A percentile compares a stretch with the other conserved stretches of the same genome.
Conservation (phyloP, 2,113 vertebrate species). For the Bambusicola thoracicus region DNA sequence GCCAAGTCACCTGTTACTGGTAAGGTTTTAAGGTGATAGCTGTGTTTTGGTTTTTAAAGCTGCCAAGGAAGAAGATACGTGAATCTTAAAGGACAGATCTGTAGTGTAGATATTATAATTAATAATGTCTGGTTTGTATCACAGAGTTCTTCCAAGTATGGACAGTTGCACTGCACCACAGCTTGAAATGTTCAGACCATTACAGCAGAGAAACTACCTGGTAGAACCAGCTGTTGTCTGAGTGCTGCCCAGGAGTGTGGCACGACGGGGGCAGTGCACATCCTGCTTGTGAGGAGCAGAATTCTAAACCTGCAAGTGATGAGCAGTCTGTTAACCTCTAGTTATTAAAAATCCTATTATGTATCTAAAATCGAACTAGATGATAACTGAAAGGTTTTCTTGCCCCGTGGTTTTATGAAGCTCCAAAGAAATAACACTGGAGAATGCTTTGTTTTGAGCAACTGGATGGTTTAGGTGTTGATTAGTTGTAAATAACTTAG, state of each 20-base stretch:
- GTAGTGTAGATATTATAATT: not conserved
- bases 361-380: not conserved
- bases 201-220: not conserved
- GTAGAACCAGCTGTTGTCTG: not conserved
- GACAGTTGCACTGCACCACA: not conserved
- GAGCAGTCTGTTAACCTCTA: not conserved
- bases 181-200: not conserved
- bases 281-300: not conserved
- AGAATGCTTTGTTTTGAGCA: not conserved
- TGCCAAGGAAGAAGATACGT: not conserved
- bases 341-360: not conserved
- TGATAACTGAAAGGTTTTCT: not conserved
- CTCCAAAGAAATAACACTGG: not conserved
- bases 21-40: not conserved
- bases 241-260: not conserved
- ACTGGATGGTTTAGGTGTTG: not conserved
- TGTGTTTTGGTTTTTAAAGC: not conserved
- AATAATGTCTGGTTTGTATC: not conserved
- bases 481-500: not conserved
- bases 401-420: not conserved
- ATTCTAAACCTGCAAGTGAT: not conserved
- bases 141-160: not conserved
- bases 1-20: fast-evolving
- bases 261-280: not conserved
- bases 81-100: not conserved